Conservation (phyloP, 2,888 invertebrate species). For the Agrochola litura region DNA sequence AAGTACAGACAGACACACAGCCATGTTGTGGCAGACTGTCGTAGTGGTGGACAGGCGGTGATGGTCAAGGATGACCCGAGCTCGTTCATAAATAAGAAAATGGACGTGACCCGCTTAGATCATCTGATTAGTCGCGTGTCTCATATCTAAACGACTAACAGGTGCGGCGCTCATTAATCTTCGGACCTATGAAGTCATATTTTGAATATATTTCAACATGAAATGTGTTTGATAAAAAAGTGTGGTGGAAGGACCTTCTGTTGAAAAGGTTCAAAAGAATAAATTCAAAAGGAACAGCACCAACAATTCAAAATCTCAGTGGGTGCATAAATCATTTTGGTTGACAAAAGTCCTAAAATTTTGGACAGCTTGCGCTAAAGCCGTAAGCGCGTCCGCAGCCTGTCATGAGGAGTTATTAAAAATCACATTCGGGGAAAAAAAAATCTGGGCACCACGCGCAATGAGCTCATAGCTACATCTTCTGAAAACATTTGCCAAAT, state of each 20-base stretch:
- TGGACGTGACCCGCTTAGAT: conserved; percentile 52
- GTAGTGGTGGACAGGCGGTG: background rate
- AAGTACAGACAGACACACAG: background rate
- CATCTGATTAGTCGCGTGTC: conserved; percentile 44
- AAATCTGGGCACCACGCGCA: conserved; percentile 4
- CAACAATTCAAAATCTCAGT: background rate
- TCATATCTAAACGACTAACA: conserved; percentile 21
- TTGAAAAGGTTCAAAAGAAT: background rate
- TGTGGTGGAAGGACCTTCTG: background rate
- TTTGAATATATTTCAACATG: background rate
- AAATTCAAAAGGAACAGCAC: background rate
- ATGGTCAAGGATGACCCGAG: conserved; percentile 51
- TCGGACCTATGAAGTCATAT: background rate
- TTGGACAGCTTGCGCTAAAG: background rate
- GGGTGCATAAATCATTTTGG: background rate
- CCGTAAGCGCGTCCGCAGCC: background rate
- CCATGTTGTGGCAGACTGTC: background rate
- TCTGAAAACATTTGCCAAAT: conserved; percentile 29
- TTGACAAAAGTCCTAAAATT: background rate
- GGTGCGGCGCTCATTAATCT: conserved; percentile 13
- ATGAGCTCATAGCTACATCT: conserved; percentile 24
- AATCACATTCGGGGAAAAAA: conserved; percentile 21
- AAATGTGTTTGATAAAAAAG: background rate
- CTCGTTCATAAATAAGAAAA: conserved; percentile 44
- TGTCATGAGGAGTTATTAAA: conserved; percentile 3